Percentiles rank a stretch among this genome's conserved stretches.
phyloP scores from a whole-genome alignment of 2,113 vertebrate genomes.

The Baryphthengus martii region DNA sequence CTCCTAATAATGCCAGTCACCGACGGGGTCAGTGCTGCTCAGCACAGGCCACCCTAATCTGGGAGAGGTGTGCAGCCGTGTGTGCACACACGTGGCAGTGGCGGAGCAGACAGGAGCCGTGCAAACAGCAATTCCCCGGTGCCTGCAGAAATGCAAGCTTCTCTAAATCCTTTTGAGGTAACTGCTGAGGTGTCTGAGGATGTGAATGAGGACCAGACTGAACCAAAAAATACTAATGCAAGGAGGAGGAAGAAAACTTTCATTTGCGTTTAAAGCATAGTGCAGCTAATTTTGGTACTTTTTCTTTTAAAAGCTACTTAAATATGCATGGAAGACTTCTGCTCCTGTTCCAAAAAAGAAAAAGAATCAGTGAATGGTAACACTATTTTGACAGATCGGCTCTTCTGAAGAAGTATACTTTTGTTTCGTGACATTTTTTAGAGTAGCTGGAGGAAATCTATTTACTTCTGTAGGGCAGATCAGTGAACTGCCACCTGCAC shows the following conservation, averaged over 20 bases:
- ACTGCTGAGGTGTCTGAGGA: neutral
- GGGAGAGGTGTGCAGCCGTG: fast-evolving
- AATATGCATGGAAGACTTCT: conserved; percentile 37
- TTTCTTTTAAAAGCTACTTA: conserved; percentile 49
- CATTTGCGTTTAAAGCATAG: neutral
- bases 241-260: conserved; percentile 15
- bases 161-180: neutral
- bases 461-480: conserved; percentile 18
- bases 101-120: neutral
- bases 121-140: neutral
- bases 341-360: neutral
- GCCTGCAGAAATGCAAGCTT: neutral
- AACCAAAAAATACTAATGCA: neutral
- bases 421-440: neutral
- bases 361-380: neutral
- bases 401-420: conserved; percentile 5
- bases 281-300: conserved; percentile 37
- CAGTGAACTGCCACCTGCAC: neutral
- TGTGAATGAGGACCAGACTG: neutral
- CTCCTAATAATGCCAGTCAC: neutral
- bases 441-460: conserved; percentile 21
- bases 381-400: conserved; percentile 37
- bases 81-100: neutral
- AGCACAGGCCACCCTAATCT: neutral
- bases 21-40: fast-evolving